Evolutionary conservation across 2,113 vertebrate species (phyloP), one percentile per base, ranked within the genome.

Genomic region (Sminthopsis crassicaudata): DNA sequence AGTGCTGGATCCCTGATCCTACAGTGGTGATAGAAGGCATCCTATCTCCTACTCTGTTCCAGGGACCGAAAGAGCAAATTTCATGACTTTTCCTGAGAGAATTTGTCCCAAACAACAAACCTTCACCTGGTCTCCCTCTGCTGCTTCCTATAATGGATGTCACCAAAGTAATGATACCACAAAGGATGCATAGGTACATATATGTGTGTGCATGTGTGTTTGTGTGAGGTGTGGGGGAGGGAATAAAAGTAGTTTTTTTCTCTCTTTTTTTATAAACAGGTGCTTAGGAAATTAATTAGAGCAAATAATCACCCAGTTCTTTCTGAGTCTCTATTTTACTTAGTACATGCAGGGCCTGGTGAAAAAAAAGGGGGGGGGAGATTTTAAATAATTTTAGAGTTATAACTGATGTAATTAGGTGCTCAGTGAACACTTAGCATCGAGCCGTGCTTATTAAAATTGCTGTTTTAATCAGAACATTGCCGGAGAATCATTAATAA

Each of bases 401-500:
- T 93, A 97, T 94, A 98, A 98, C 97, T 97, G 84, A 95, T 97
- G 97, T 98, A 98, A 99, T 98, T 98, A 98, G 98, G 98, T 98
- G 98, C 98, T 98, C 98, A 97, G 94, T 94, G 51, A 98, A 97
- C 97, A 96, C 98, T 98, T 97, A 97, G 97, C 97, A 98, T 97
- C 12, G 98, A 98, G 97, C 98, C 93, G 96, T 27, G 95, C 98
- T 98, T 98, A 98, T 98, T 98, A 97, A 98, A 99, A 98, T 98
- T 97, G 98, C 97, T 98, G 98, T 98, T 98, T 99, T 98, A 98
- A 97, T 98, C 94, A 96, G 96, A 98, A 89, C 94, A 4, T 97
- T 98, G 98, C 98, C 53, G 95, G 98, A 98, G 98, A 98, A 98
- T 98, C 98, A 98, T 99, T 98, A 99, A 97, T 97, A 97, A 98